Conservation (phyloP, 2,113 vertebrate genomes). For the Prunella himalayana region DNA sequence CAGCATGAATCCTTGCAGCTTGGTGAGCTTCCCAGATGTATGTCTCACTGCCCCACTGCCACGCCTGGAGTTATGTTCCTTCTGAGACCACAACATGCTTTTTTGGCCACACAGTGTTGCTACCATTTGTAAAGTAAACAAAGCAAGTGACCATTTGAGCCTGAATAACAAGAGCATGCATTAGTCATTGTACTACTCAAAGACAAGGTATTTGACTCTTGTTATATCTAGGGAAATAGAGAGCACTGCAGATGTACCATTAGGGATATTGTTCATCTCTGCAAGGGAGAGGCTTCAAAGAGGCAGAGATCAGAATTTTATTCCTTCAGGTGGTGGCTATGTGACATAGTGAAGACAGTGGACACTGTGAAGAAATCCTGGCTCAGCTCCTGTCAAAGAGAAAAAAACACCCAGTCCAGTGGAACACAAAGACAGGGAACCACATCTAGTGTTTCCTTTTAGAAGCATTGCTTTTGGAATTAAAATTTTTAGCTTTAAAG, state of each 20-base stretch:
- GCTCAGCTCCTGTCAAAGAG: neutral
- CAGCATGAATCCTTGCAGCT: neutral
- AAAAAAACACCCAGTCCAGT: neutral
- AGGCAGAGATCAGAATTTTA: neutral
- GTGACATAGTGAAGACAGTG: neutral
- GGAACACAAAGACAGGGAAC: neutral
- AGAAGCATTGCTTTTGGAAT: neutral
- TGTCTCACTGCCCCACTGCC: neutral
- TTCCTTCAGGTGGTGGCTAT: neutral
- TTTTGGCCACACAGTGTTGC: neutral
- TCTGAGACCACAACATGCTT: neutral
- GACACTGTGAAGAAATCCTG: neutral
- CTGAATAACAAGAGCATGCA: neutral
- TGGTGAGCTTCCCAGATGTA: neutral
- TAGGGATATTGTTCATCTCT: neutral
- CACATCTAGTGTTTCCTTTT: neutral
- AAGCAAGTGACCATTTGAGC: neutral
- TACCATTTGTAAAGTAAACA: slow-evolving; percentile 2
- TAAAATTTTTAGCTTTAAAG: neutral
- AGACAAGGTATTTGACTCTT: neutral
- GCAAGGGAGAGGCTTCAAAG: neutral
- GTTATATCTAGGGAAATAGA: neutral
- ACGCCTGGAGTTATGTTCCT: neutral
- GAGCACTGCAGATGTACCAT: neutral
- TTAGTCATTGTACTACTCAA: slow-evolving; percentile 6